Evolutionary conservation across 2,797 vertebrate genomes (phyloP).

Genomic region (Sebastes reedi): DNA sequence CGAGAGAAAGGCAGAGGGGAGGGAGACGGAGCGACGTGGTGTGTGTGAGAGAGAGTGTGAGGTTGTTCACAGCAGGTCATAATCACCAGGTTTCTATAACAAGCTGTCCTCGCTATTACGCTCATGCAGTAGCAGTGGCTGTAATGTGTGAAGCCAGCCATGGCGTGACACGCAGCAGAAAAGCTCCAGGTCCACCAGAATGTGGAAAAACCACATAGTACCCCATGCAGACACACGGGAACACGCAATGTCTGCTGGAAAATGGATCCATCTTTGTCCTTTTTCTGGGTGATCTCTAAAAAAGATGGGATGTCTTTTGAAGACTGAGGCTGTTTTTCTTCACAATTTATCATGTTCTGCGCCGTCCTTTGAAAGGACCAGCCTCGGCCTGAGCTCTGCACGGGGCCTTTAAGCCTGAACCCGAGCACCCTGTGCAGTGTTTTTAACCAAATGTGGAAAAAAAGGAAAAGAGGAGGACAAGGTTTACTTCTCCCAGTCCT

Average conservation of each 20-base stretch:
- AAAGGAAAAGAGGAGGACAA: neutral
- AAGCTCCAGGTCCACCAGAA: constrained; percentile 1
- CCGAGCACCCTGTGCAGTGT: constrained; percentile 8
- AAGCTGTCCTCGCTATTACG: constrained; percentile 50
- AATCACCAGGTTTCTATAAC: constrained; percentile 62
- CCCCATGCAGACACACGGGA: neutral
- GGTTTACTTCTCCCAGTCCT: constrained; percentile 9
- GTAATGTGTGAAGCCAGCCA: constrained; percentile 16
- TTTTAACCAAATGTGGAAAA: constrained; percentile 11
- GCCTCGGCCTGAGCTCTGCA: constrained; percentile 19
- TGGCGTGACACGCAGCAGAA: neutral
- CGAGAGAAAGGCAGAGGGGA: constrained; percentile 52
- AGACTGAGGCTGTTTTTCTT: constrained; percentile 4
- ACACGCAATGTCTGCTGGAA: constrained; percentile 1
- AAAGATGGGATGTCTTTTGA: constrained; percentile 11
- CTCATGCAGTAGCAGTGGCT: constrained; percentile 48
- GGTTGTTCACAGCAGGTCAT: constrained; percentile 64
- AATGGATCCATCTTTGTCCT: neutral
- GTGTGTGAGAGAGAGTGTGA: constrained; percentile 15
- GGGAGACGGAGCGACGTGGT: constrained; percentile 8
- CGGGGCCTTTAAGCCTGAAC: constrained; percentile 14
- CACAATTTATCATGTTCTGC: constrained; percentile 13
- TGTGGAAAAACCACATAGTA: neutral
- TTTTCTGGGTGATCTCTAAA: neutral
- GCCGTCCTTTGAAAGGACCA: constrained; percentile 3